phyloP scores from a whole-genome alignment of 2,113 vertebrate genomes.

The Thinocorus orbignyianus region DNA sequence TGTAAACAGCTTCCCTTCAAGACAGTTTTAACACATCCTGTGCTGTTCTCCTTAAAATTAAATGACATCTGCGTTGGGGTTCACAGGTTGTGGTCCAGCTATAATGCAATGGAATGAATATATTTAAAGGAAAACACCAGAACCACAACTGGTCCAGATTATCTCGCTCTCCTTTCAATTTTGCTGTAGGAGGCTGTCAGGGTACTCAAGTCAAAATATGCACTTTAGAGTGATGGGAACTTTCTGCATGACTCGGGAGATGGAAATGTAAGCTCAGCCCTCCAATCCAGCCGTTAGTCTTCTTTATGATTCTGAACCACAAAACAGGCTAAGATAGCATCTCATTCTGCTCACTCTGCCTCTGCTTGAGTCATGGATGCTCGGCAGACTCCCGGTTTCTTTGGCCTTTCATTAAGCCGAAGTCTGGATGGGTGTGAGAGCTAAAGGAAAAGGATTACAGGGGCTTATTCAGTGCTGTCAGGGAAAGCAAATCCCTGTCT shows the following conservation, averaged over 20 bases:
- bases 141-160: background rate
- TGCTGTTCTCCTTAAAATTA: background rate
- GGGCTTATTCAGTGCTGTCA: constrained; percentile 40
- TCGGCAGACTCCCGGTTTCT: background rate
- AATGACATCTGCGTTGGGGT: accelerated
- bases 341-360: background rate
- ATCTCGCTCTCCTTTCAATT: background rate
- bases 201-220: background rate
- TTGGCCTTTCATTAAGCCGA: constrained; percentile 16
- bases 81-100: background rate
- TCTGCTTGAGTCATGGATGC: background rate
- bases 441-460: constrained; percentile 36
- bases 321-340: background rate
- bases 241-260: background rate
- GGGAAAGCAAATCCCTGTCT: constrained; percentile 48
- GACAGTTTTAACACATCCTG: background rate
- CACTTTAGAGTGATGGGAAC: background rate
- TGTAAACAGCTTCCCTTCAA: background rate
- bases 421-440: constrained; percentile 6
- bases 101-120: accelerated
- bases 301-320: constrained; percentile 11
- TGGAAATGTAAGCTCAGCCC: background rate
- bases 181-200: background rate
- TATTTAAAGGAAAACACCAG: background rate
- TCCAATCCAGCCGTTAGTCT: background rate